A percentile compares a stretch with the other conserved stretches of the same genome.
These are phyloP conservation scores for Pedetes capensis DNA, from an alignment of 2,113 vertebrate genomes.

Conservation along the genomic window DNA sequence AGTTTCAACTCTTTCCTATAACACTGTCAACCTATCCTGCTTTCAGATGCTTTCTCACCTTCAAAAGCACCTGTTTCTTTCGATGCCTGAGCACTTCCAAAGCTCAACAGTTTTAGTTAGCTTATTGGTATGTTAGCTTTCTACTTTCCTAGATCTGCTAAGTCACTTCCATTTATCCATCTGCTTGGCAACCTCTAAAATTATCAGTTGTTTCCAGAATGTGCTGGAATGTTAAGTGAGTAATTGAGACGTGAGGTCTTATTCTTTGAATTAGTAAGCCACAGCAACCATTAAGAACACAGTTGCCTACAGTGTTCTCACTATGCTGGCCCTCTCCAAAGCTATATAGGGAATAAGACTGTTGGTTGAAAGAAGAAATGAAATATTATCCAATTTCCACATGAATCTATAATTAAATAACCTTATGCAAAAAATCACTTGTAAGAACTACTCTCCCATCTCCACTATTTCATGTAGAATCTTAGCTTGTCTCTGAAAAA, in stretches of 20 bases:
- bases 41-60: neutral
- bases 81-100: neutral
- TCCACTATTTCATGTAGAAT: neutral
- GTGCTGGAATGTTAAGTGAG: constrained; percentile 43
- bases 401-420: constrained; percentile 34
- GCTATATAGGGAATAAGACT: constrained; percentile 17
- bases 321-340: neutral
- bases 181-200: constrained; percentile 60
- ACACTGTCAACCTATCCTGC: neutral
- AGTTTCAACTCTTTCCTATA: neutral
- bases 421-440: constrained; percentile 26
- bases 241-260: constrained; percentile 36
- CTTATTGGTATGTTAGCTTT: constrained; percentile 35
- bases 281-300: neutral
- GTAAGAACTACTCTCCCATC: neutral
- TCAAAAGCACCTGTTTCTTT: neutral
- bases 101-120: constrained; percentile 2
- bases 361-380: constrained; percentile 15
- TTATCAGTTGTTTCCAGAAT: constrained; percentile 49
- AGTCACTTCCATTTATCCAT: constrained; percentile 47
- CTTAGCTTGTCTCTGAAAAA: neutral
- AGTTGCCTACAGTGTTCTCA: neutral
- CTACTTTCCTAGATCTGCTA: constrained; percentile 28
- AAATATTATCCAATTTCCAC: constrained; percentile 32
- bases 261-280: constrained; percentile 7